Evolutionary conservation across 2,797 vertebrate species (phyloP).

Genomic region (Hirundo rustica): DNA sequence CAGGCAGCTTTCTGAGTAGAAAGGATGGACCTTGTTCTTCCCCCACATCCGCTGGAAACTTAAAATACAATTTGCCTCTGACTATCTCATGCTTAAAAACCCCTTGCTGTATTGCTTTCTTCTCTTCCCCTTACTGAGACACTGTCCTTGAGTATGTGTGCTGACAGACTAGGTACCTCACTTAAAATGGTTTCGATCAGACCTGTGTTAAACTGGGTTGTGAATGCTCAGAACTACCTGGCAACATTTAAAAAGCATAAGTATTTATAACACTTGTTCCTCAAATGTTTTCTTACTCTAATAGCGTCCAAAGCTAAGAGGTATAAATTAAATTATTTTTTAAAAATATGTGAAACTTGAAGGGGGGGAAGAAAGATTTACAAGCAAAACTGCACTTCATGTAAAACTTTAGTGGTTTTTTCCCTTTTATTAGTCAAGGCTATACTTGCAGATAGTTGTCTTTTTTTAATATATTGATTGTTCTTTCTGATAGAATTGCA

Average conservation of each 20-base stretch:
- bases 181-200: not conserved
- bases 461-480: not conserved
- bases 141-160: not conserved
- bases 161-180: not conserved
- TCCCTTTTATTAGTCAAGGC: not conserved
- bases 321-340: not conserved
- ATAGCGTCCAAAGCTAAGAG: not conserved
- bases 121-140: rapidly evolving
- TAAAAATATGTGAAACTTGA: not conserved
- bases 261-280: not conserved
- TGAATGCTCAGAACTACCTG: not conserved
- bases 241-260: not conserved
- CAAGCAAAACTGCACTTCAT: not conserved
- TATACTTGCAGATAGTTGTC: not conserved
- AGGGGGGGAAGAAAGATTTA: not conserved
- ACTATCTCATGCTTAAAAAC: rapidly evolving
- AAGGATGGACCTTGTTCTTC: not conserved
- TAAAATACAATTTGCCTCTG: not conserved
- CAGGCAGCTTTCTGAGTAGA: not conserved
- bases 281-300: not conserved
- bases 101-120: not conserved
- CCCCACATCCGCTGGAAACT: not conserved
- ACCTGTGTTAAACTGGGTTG: not conserved
- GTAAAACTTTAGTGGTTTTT: not conserved
- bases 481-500: not conserved